Percentiles rank a stretch among this genome's conserved stretches.
phyloP scores from a whole-genome alignment of 2,113 vertebrate species.

The Perca flavescens region DNA sequence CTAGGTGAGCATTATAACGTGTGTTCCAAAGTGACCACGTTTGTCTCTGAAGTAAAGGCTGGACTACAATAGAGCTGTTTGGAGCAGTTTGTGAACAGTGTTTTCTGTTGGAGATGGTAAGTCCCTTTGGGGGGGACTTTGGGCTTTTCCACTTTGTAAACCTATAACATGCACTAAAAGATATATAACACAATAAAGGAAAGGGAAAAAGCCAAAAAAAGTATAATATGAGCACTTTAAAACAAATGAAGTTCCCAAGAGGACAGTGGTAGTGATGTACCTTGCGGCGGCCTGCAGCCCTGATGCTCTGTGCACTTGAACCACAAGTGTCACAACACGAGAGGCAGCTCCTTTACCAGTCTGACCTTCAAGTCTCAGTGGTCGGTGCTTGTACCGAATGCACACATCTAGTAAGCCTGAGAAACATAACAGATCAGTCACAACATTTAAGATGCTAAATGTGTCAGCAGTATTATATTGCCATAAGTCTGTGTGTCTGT shows the following conservation, averaged over 20 bases:
- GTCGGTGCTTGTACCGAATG: conserved; percentile 86
- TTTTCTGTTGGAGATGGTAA: too few relatives aligned
- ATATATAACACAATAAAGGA: too few relatives aligned
- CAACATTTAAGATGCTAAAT: neutral
- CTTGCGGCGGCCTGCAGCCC: conserved; percentile 94
- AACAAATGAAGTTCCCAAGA: neutral
- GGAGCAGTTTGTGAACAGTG: too few relatives aligned
- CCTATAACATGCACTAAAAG: too few relatives aligned
- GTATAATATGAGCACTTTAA: neutral
- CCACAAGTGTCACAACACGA: conserved; percentile 84
- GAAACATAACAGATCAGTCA: conserved; percentile 13
- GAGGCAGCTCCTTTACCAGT: conserved; percentile 76
- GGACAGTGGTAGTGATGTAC: conserved; percentile 73
- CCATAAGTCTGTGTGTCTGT: neutral
- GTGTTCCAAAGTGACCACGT: too few relatives aligned
- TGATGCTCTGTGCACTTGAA: conserved; percentile 90
- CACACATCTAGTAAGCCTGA: conserved; percentile 91
- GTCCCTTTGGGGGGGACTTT: too few relatives aligned
- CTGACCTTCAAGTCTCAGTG: conserved; percentile 68
- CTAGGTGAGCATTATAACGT: too few relatives aligned
- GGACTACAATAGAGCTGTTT: too few relatives aligned
- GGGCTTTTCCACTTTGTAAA: too few relatives aligned
- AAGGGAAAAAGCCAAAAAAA: too few relatives aligned
- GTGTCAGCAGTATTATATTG: neutral
- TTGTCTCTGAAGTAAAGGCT: too few relatives aligned